These are phyloP conservation scores for Alexandromys fortis DNA, from an alignment of 2,113 vertebrate genomes.

Conservation along the genomic window DNA sequence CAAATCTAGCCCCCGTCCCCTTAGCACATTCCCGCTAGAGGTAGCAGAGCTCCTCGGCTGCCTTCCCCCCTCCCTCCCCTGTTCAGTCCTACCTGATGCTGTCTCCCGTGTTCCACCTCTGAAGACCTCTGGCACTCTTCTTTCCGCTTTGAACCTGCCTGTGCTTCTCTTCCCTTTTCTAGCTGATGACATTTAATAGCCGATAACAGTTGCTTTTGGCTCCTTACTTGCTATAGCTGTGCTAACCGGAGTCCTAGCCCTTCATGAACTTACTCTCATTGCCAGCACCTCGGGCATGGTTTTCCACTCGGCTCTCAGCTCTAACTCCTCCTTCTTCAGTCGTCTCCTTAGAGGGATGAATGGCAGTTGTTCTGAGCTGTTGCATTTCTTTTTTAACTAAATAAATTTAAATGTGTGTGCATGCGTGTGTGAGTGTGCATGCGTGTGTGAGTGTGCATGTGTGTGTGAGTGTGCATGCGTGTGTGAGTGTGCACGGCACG, in stretches of 20 bases:
- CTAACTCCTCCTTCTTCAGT: slow-evolving; percentile 5
- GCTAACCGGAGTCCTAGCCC: slow-evolving; percentile 24
- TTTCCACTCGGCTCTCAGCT: background rate
- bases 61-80: background rate
- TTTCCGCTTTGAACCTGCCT: background rate
- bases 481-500: too few relatives aligned
- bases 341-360: background rate
- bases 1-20: background rate
- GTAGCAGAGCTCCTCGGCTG: background rate
- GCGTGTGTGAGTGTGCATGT: background rate
- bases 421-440: background rate
- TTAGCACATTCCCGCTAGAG: too few relatives aligned
- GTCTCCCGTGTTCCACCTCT: too few relatives aligned
- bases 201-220: background rate
- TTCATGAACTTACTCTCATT: slow-evolving; percentile 12
- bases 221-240: background rate
- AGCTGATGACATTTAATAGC: background rate
- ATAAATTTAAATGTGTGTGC: background rate
- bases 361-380: background rate
- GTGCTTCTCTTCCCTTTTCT: background rate
- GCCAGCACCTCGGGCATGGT: background rate
- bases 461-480: background rate
- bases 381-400: background rate
- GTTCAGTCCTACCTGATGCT: too few relatives aligned
- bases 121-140: too few relatives aligned